Percentiles rank a stretch among this genome's conserved stretches.
Conservation (phyloP, 2,113 vertebrate species). For the Lichenostomus cassidix region DNA sequence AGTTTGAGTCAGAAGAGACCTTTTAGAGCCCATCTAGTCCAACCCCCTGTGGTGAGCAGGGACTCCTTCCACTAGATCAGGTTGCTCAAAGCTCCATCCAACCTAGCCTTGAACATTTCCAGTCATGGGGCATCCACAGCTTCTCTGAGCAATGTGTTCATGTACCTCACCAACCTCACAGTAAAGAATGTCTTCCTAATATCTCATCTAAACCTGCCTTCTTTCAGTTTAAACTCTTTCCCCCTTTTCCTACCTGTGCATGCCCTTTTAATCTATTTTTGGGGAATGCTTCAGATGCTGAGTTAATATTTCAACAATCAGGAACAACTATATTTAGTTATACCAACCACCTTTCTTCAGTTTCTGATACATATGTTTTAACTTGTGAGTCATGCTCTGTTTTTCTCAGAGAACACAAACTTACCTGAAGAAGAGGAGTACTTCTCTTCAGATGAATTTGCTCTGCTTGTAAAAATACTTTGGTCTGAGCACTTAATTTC, state of each 20-base stretch:
- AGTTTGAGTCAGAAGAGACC: background rate
- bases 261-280: background rate
- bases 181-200: background rate
- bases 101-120: background rate
- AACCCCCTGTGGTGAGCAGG: background rate
- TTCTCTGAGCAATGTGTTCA: background rate
- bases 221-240: background rate
- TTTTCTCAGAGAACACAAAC: background rate
- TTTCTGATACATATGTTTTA: background rate
- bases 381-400: background rate
- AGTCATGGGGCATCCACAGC: background rate
- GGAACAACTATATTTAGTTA: background rate
- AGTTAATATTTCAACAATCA: background rate
- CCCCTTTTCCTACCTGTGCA: background rate
- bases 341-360: background rate
- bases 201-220: background rate
- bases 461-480: background rate
- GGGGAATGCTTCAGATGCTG: background rate
- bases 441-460: background rate
- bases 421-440: background rate
- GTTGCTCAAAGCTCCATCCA: background rate
- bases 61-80: background rate
- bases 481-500: background rate
- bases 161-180: background rate
- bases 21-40: background rate